Evolutionary conservation across 2,888 invertebrate genomes (phyloP).

Genomic region (Caenorhabditis angaria): DNA sequence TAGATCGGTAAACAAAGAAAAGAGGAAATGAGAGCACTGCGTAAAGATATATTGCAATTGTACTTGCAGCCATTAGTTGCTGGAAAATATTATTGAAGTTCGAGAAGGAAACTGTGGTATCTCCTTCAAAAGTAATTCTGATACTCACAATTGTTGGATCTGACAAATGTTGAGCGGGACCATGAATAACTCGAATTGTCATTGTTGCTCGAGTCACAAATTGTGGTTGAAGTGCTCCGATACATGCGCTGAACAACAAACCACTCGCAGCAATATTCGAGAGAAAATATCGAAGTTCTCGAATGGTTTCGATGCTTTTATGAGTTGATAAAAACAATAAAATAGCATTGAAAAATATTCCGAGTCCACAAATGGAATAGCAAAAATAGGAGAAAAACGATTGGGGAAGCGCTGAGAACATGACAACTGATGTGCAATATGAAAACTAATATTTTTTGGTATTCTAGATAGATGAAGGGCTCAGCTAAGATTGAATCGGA

Average conservation of each 20-base stretch:
- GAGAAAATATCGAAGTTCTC: conserved; percentile 50
- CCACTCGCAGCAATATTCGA: conserved; percentile 47
- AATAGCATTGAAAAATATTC: conserved; percentile 33
- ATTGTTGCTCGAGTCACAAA: conserved; percentile 40
- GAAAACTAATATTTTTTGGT: no score
- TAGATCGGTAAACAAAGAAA: conserved; percentile 45
- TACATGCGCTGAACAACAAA: conserved; percentile 24
- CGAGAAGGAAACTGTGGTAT: neutral
- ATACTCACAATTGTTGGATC: conserved; percentile 33
- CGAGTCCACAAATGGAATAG: conserved; percentile 34
- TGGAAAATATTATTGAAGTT: conserved; percentile 9
- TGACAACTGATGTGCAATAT: neutral
- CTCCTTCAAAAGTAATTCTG: neutral
- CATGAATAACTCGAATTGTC: conserved; percentile 49
- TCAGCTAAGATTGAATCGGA: neutral
- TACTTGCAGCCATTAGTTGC: conserved; percentile 30
- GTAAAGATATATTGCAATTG: conserved; percentile 41
- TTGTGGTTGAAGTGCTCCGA: conserved; percentile 44
- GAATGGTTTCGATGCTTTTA: conserved; percentile 45
- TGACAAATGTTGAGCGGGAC: conserved; percentile 33
- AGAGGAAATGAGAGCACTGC: conserved; percentile 46
- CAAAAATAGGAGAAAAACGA: conserved; percentile 44
- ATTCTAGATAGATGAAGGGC: neutral
- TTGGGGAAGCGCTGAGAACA: neutral
- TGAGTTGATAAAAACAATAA: conserved; percentile 40